phyloP scores from a whole-genome alignment of 2,797 vertebrate genomes.

The Bradypus variegatus region DNA sequence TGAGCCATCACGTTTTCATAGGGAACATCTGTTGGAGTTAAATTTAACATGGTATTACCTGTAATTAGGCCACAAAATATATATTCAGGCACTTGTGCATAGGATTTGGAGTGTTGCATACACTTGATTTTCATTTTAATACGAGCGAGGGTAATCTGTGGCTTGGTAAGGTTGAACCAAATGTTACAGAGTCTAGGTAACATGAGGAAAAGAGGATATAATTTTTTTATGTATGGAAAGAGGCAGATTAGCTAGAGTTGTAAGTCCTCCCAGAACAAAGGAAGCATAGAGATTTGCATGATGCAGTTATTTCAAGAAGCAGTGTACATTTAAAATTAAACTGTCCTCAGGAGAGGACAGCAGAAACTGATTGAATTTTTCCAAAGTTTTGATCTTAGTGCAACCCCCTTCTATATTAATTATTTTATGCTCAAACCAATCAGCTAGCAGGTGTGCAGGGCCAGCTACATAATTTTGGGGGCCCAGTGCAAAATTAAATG shows the following conservation, averaged over 20 bases:
- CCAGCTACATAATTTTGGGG: not conserved
- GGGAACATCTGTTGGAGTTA: conserved; percentile 58
- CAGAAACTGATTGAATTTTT: conserved; percentile 58
- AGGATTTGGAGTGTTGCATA: not conserved
- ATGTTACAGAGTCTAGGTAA: conserved; percentile 67
- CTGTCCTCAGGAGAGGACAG: conserved; percentile 26
- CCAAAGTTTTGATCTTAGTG: conserved; percentile 37
- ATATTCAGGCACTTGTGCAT: conserved; percentile 50
- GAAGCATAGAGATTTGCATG: conserved; percentile 55
- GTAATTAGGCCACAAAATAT: conserved; percentile 64
- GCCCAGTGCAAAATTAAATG: not conserved
- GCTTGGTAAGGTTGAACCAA: conserved; percentile 55
- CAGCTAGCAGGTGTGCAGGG: not conserved
- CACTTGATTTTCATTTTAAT: conserved; percentile 53
- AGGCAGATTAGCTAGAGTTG: conserved; percentile 53
- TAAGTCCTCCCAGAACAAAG: conserved; percentile 60
- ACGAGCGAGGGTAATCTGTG: conserved; percentile 36
- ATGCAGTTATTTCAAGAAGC: conserved; percentile 48
- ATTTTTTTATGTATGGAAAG: conserved; percentile 43
- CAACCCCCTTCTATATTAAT: conserved; percentile 11
- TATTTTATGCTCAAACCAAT: conserved; percentile 19
- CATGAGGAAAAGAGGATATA: conserved; percentile 59
- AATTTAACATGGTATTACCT: conserved; percentile 61
- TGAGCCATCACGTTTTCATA: conserved; percentile 58
- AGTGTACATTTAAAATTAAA: conserved; percentile 58